These are phyloP conservation scores for Zhuqinia jingwanae DNA, from an alignment of 2,888 invertebrate species.

Conservation along the genomic window DNA sequence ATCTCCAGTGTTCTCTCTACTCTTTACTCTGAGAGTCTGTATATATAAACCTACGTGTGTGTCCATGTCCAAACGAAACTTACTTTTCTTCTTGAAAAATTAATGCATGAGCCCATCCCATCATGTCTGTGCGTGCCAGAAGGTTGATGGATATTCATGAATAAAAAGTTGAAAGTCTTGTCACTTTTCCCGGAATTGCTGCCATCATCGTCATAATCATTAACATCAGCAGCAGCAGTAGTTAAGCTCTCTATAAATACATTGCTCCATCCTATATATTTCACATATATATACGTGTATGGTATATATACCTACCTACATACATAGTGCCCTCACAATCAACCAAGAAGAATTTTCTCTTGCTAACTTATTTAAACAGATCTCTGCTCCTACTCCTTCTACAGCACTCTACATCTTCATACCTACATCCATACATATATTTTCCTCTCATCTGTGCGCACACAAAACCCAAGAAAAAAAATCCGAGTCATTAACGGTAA, in stretches of 20 bases:
- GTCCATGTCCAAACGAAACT: conserved; percentile 44
- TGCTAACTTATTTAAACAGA: too few species aligned
- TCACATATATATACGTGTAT: too few species aligned
- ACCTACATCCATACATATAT: too few species aligned
- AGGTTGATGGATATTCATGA: conserved; percentile 72
- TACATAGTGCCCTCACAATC: too few species aligned
- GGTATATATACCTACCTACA: too few species aligned
- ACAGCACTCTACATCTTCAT: too few species aligned
- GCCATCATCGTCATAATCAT: conserved; percentile 70
- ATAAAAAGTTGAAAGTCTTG: conserved; percentile 70
- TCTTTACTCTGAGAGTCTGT: not conserved
- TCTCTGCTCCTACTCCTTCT: not conserved
- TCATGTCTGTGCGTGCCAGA: conserved; percentile 71
- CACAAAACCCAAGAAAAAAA: conserved; percentile 7
- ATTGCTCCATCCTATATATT: conserved; percentile 20
- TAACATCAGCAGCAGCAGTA: conserved; percentile 63
- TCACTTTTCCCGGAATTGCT: conserved; percentile 68
- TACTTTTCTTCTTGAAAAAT: conserved; percentile 58
- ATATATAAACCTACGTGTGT: too few species aligned
- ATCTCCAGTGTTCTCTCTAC: not conserved
- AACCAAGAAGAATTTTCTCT: too few species aligned
- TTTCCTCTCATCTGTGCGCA: not conserved
- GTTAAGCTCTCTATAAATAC: conserved; percentile 45
- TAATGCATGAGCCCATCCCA: conserved; percentile 67
- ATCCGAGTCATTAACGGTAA: conserved; percentile 38